Conservation (phyloP, 1,140 invertebrate genomes). For the Teleogryllus occipitalis region DNA sequence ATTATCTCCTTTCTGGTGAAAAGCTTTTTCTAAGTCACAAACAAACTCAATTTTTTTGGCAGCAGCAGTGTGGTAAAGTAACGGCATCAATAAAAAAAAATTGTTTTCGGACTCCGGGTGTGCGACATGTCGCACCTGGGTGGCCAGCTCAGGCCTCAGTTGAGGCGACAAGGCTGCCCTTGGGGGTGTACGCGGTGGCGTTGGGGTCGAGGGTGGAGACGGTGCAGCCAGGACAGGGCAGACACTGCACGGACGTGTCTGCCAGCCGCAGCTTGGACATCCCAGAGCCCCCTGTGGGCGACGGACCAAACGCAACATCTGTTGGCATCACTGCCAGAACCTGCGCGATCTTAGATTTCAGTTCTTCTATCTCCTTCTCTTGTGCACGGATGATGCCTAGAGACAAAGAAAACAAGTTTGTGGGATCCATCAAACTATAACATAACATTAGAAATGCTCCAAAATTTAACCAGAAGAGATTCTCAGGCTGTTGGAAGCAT, state of each 20-base stretch:
- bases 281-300: conserved; percentile 29
- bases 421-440: conserved; percentile 7
- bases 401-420: conserved; percentile 21
- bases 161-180: conserved; percentile 49
- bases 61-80: too few relatives aligned
- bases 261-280: conserved; percentile 50
- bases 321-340: conserved; percentile 85
- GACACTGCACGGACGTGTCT: conserved; percentile 31
- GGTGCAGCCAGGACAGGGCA: conserved; percentile 36
- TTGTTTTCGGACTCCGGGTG: too few relatives aligned
- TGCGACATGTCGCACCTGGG: too few relatives aligned
- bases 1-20: too few relatives aligned
- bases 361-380: conserved; percentile 83
- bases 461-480: not conserved
- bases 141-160: conserved; percentile 43
- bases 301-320: conserved; percentile 45
- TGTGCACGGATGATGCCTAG: conserved; percentile 55
- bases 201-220: conserved; percentile 79
- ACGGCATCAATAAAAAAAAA: too few relatives aligned
- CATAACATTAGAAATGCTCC: not conserved
- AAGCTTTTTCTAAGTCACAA: too few relatives aligned
- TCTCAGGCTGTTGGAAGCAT: not conserved
- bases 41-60: too few relatives aligned
- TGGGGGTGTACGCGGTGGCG: conserved; percentile 84
- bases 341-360: conserved; percentile 85